A percentile compares a stretch with the other conserved stretches of the same genome.
These are phyloP conservation scores for Morone saxatilis DNA, from an alignment of 2,113 vertebrate genomes.

Conservation along the genomic window DNA sequence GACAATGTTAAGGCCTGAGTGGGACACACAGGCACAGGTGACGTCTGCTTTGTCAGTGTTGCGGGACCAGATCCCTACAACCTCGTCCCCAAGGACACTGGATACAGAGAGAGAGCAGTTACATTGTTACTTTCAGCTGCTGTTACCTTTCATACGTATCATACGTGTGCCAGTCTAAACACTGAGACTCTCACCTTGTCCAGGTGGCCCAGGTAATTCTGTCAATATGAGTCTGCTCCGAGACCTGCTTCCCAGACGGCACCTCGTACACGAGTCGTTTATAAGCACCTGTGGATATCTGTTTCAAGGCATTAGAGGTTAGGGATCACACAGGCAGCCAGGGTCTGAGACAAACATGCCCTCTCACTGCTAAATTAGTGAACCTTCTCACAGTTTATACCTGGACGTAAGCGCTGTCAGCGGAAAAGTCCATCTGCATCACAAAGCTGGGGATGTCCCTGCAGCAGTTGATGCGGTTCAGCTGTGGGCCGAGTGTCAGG, in stretches of 20 bases:
- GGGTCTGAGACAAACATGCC: not conserved
- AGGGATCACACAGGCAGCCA: not conserved
- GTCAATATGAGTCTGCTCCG: conserved; percentile 92
- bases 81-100: conserved; percentile 97
- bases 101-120: conserved; percentile 22
- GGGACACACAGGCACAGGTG: conserved; percentile 96
- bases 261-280: conserved; percentile 97
- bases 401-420: conserved; percentile 92
- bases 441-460: conserved; percentile 96
- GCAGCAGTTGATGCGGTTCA: conserved; percentile 96
- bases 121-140: not conserved
- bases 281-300: conserved; percentile 98
- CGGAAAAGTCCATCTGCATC: conserved; percentile 97
- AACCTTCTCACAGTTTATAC: conserved; percentile 66
- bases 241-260: conserved; percentile 96
- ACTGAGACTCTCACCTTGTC: conserved; percentile 89
- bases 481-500: conserved; percentile 91
- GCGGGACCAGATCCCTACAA: conserved; percentile 97
- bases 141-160: not conserved
- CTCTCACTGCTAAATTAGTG: not conserved
- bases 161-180: not conserved
- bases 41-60: conserved; percentile 96
- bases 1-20: conserved; percentile 96
- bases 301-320: conserved; percentile 27
- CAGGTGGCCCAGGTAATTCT: conserved; percentile 98